Evolutionary conservation across 1,140 invertebrate genomes (phyloP).

Genomic region (Papilio xuthus): DNA sequence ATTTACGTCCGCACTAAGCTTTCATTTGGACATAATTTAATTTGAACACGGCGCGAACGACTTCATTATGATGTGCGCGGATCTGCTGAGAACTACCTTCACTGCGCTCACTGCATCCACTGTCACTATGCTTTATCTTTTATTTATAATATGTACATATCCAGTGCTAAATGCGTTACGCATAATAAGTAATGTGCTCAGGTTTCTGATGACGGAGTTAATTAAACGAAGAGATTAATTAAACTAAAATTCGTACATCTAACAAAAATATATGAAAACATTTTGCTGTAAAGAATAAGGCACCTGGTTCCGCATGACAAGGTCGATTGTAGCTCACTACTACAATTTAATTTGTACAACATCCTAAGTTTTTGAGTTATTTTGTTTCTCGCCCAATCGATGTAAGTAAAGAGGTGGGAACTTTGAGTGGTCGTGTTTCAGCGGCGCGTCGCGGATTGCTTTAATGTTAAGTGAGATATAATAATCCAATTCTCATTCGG

Average conservation of each 20-base stretch:
- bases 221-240: too few relatives aligned
- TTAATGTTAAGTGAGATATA: constrained; percentile 29
- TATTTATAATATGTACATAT: background rate
- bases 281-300: too few relatives aligned
- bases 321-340: too few relatives aligned
- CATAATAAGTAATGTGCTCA: too few relatives aligned
- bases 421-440: background rate
- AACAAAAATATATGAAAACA: too few relatives aligned
- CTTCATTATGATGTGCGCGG: constrained; percentile 71
- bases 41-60: constrained; percentile 71
- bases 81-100: background rate
- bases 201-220: too few relatives aligned
- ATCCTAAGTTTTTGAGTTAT: background rate
- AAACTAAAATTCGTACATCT: too few relatives aligned
- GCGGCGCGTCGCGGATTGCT: constrained; percentile 18
- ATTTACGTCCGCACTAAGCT: constrained; percentile 73
- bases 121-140: background rate
- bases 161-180: too few relatives aligned
- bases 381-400: background rate
- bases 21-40: constrained; percentile 78
- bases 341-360: too few relatives aligned
- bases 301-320: too few relatives aligned
- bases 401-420: background rate
- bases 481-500: constrained; percentile 34
- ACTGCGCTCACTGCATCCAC: background rate